These are phyloP conservation scores for Tapirus indicus DNA, from an alignment of 2,797 vertebrate genomes.

Conservation along the genomic window DNA sequence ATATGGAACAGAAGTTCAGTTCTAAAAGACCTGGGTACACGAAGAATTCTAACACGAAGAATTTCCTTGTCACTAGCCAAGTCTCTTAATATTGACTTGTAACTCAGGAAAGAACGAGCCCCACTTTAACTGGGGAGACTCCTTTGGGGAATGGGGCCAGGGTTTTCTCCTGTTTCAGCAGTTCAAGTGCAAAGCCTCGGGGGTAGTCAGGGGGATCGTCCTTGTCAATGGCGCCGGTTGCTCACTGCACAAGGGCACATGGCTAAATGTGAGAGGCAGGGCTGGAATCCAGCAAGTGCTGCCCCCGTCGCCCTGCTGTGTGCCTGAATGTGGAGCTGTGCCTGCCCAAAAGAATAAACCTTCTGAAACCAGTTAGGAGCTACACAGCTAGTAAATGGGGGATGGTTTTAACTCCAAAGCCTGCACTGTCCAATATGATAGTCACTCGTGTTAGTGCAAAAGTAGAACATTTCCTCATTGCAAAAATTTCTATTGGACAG, in stretches of 20 bases:
- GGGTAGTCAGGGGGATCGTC: neutral
- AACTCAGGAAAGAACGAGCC: neutral
- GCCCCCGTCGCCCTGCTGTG: neutral
- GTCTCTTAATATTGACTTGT: neutral
- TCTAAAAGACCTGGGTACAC: neutral
- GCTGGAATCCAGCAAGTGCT: neutral
- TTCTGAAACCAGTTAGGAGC: neutral
- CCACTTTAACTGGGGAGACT: neutral
- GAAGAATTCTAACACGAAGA: neutral
- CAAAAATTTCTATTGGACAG: neutral
- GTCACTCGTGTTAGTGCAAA: neutral
- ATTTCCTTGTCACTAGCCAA: neutral
- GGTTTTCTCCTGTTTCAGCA: neutral
- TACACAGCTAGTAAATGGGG: neutral
- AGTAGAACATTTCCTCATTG: neutral
- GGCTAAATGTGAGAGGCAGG: neutral
- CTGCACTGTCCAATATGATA: neutral
- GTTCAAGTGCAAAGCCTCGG: neutral
- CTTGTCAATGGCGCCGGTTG: neutral
- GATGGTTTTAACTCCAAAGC: neutral
- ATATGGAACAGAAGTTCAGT: neutral
- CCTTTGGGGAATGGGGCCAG: neutral
- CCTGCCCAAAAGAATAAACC: neutral
- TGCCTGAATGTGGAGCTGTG: neutral
- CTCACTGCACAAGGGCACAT: neutral